Conservation (phyloP, 1,140 invertebrate species). For the Ceratina australensis region DNA sequence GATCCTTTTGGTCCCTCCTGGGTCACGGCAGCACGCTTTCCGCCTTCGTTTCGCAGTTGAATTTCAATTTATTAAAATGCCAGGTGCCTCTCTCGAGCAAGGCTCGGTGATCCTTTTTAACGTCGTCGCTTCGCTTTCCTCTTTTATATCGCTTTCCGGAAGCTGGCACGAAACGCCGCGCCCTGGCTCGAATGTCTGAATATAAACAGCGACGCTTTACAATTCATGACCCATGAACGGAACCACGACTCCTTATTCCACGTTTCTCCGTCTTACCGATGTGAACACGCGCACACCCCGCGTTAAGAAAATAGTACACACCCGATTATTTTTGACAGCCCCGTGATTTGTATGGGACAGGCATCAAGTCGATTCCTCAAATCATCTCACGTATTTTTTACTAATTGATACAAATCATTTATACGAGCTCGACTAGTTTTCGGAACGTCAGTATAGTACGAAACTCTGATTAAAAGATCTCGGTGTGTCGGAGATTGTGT, state of each 20-base stretch:
- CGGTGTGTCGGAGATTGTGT: too few species aligned
- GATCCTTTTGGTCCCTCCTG: not conserved
- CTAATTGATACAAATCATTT: too few species aligned
- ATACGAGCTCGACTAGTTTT: too few species aligned
- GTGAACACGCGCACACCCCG: not conserved
- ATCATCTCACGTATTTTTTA: too few species aligned
- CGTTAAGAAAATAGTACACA: slow-evolving; percentile 2
- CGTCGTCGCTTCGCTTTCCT: slow-evolving; percentile 40
- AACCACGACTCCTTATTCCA: slow-evolving; percentile 14
- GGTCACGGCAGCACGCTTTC: not conserved
- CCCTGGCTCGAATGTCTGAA: slow-evolving; percentile 65
- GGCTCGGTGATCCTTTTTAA: slow-evolving; percentile 47
- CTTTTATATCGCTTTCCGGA: slow-evolving; percentile 44
- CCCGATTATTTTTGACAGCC: slow-evolving; percentile 17
- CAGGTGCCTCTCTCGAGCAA: slow-evolving; percentile 27
- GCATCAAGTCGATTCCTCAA: too few species aligned
- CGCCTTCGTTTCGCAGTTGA: slow-evolving; percentile 52
- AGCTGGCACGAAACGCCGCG: slow-evolving; percentile 49
- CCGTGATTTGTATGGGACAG: not conserved
- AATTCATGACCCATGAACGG: slow-evolving; percentile 67
- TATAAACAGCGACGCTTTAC: slow-evolving; percentile 69
- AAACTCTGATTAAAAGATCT: too few species aligned
- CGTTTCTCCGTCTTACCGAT: slow-evolving; percentile 28
- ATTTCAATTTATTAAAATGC: slow-evolving; percentile 59
- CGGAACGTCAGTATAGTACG: too few species aligned